A percentile compares a stretch with the other conserved stretches of the same genome.
phyloP scores from a whole-genome alignment of 2,888 invertebrate species.

The Euplagia quadripunctaria region DNA sequence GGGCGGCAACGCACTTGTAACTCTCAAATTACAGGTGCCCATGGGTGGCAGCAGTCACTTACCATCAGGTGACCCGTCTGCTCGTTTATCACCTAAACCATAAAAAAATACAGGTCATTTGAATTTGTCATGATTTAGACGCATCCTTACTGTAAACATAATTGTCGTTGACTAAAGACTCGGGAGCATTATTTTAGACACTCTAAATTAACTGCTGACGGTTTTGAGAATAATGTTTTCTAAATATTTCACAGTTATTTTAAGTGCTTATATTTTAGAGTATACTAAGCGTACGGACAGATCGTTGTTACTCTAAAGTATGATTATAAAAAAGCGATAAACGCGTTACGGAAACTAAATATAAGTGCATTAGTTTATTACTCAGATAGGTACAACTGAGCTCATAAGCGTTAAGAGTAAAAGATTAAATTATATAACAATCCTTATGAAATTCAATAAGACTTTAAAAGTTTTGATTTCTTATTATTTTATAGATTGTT shows the following conservation, averaged over 20 bases:
- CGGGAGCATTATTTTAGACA: background rate
- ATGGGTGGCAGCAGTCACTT: background rate
- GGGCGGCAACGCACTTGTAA: too few relatives aligned
- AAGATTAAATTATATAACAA: background rate
- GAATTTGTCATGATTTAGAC: too few relatives aligned
- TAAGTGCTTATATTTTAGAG: constrained; percentile 10
- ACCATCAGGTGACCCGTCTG: background rate
- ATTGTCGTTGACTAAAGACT: too few relatives aligned
- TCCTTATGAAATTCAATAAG: too few relatives aligned
- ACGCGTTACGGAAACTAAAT: constrained; percentile 71
- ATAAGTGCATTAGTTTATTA: constrained; percentile 85
- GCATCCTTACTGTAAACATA: too few relatives aligned
- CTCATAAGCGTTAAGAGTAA: constrained; percentile 51
- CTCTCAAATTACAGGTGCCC: background rate
- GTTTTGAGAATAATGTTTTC: background rate
- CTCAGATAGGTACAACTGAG: constrained; percentile 61
- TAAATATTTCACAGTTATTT: background rate
- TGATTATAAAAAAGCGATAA: constrained; percentile 83
- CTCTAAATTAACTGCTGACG: background rate
- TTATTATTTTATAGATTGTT: too few relatives aligned
- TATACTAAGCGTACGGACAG: constrained; percentile 49
- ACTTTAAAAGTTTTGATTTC: too few relatives aligned
- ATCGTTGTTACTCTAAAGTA: constrained; percentile 74
- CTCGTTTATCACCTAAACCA: background rate
- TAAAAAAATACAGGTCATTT: background rate